Percentiles rank a stretch among this genome's conserved stretches.
phyloP scores from a whole-genome alignment of 1,140 invertebrate species.

The Rhagoletis pomonella region DNA sequence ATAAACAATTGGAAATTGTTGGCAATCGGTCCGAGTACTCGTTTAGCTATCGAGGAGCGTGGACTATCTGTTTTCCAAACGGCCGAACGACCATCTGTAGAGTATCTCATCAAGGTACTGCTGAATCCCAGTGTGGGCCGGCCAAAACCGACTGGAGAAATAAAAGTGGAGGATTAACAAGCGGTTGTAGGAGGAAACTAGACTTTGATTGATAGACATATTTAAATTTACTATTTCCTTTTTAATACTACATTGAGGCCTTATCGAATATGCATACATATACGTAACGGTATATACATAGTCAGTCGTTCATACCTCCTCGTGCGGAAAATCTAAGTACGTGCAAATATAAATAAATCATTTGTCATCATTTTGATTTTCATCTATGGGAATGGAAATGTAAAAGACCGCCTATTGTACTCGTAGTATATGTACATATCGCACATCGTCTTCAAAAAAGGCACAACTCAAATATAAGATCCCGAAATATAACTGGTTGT shows the following conservation, averaged over 20 bases:
- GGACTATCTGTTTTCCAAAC: conserved; percentile 68
- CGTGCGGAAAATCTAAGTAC: background rate
- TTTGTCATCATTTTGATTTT: background rate
- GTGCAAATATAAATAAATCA: background rate
- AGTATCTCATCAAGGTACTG: conserved; percentile 71
- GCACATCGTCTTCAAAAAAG: too few species aligned
- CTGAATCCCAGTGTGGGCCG: conserved; percentile 35
- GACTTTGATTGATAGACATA: background rate
- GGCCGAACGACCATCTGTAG: conserved; percentile 72
- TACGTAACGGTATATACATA: too few species aligned
- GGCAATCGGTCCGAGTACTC: conserved; percentile 72
- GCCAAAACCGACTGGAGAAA: conserved; percentile 14
- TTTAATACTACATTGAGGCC: conserved; percentile 55
- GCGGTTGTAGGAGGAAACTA: background rate
- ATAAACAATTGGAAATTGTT: conserved; percentile 69
- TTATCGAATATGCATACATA: background rate
- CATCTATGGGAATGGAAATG: background rate
- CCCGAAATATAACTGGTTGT: too few species aligned
- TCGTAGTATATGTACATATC: background rate
- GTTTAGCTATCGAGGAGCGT: conserved; percentile 66
- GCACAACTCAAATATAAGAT: too few species aligned
- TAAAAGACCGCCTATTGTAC: background rate
- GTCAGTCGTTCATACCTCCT: background rate
- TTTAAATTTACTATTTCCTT: background rate
- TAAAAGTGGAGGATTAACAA: conserved; percentile 15